Percentiles rank a stretch among this genome's conserved stretches.
Evolutionary conservation across 2,797 vertebrate species (phyloP).

Genomic region (Cryptoblepharus egeriae): DNA sequence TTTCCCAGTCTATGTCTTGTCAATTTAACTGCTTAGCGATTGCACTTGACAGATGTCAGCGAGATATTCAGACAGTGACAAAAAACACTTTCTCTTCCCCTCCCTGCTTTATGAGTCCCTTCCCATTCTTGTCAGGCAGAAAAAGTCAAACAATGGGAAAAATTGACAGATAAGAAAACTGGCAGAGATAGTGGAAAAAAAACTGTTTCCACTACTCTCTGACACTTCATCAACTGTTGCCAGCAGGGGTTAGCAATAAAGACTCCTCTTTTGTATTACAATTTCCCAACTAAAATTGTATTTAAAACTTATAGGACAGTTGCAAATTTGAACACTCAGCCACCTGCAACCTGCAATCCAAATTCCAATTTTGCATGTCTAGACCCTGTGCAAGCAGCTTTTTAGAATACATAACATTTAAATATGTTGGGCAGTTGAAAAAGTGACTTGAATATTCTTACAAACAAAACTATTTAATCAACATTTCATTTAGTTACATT

Average conservation of each 20-base stretch:
- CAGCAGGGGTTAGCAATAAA: slow-evolving; percentile 39
- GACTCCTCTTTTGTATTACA: slow-evolving; percentile 11
- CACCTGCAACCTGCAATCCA: neutral
- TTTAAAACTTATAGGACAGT: slow-evolving; percentile 10
- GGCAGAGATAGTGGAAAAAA: slow-evolving; percentile 19
- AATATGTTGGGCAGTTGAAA: neutral
- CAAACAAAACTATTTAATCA: neutral
- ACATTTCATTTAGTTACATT: neutral
- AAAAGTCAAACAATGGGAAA: slow-evolving; percentile 41
- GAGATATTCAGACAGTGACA: slow-evolving; percentile 41
- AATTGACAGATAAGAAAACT: slow-evolving; percentile 42
- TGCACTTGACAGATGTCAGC: slow-evolving; percentile 47
- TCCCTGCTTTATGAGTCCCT: slow-evolving; percentile 24
- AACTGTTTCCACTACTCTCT: slow-evolving; percentile 30
- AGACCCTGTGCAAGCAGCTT: neutral
- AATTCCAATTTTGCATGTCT: neutral
- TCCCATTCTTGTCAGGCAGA: slow-evolving; percentile 44
- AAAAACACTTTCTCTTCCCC: slow-evolving; percentile 8
- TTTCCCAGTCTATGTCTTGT: slow-evolving; percentile 34
- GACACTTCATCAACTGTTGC: slow-evolving; percentile 43
- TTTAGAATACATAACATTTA: no score
- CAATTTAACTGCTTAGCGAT: slow-evolving; percentile 44
- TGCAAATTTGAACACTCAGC: slow-evolving; percentile 10
- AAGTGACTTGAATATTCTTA: neutral
- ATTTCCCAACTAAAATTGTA: neutral